Evolutionary conservation across 2,888 invertebrate genomes (phyloP).

Genomic region (Periphyllus acericola): DNA sequence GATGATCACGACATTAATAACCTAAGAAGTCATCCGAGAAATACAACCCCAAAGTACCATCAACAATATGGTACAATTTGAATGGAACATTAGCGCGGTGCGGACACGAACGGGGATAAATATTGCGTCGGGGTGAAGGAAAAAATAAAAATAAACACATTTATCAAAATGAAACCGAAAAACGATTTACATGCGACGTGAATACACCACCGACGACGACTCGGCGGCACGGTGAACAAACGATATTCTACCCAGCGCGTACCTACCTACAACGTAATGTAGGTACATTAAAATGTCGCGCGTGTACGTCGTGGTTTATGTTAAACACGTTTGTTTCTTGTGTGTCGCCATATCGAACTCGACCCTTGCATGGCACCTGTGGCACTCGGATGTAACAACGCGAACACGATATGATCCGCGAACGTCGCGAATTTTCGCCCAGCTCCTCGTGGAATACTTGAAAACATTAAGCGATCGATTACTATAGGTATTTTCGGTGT

Average conservation of each 20-base stretch:
- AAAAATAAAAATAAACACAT: neutral
- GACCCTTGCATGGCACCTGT: neutral
- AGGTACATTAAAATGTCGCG: neutral
- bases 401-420: neutral
- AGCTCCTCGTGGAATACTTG: neutral
- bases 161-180: neutral
- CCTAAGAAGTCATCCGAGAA: neutral
- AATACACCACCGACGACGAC: neutral
- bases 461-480: neutral
- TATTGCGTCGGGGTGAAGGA: no score
- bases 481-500: no score
- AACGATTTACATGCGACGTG: neutral
- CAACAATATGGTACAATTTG: neutral
- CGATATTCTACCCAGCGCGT: neutral
- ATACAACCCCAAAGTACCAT: neutral
- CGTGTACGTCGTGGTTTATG: neutral
- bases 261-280: neutral
- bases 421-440: neutral
- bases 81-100: neutral
- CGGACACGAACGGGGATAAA: neutral
- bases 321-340: neutral
- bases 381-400: neutral
- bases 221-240: neutral
- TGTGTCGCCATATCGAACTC: neutral
- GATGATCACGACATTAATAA: conserved; percentile 2